phyloP scores from a whole-genome alignment of 2,888 invertebrate genomes.

The Polydrusus pterygomalis region DNA sequence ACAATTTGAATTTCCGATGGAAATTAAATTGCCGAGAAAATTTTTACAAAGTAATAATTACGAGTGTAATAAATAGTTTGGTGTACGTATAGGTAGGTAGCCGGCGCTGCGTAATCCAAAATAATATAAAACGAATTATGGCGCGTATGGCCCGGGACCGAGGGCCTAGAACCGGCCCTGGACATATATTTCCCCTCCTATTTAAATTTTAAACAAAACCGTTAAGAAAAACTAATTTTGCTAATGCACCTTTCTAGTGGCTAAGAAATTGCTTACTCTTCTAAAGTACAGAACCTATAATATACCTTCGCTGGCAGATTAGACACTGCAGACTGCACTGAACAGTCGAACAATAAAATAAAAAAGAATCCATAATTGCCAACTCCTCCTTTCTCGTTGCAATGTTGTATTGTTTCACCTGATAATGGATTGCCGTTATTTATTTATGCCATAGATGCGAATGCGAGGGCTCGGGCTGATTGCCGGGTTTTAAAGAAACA shows the following conservation, averaged over 20 bases:
- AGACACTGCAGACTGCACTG: conserved; percentile 24
- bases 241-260: conserved; percentile 16
- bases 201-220: neutral
- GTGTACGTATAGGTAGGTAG: too few species aligned
- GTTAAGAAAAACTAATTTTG: conserved; percentile 20
- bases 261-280: conserved; percentile 18
- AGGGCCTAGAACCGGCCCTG: too few species aligned
- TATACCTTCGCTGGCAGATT: conserved; percentile 37
- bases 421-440: conserved; percentile 53
- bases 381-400: conserved; percentile 11
- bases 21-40: too few species aligned
- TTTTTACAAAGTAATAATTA: too few species aligned
- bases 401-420: conserved; percentile 37
- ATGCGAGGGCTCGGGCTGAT: conserved; percentile 47
- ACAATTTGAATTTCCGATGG: too few species aligned
- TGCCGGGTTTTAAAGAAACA: conserved; percentile 47
- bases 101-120: too few species aligned
- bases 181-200: too few species aligned
- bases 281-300: conserved; percentile 25
- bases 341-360: conserved; percentile 23
- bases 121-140: too few species aligned
- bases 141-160: too few species aligned
- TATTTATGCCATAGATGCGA: conserved; percentile 44
- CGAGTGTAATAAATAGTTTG: too few species aligned
- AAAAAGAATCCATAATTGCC: conserved; percentile 32